Evolutionary conservation across 2,888 invertebrate genomes (phyloP).

Genomic region (Pecten maximus): DNA sequence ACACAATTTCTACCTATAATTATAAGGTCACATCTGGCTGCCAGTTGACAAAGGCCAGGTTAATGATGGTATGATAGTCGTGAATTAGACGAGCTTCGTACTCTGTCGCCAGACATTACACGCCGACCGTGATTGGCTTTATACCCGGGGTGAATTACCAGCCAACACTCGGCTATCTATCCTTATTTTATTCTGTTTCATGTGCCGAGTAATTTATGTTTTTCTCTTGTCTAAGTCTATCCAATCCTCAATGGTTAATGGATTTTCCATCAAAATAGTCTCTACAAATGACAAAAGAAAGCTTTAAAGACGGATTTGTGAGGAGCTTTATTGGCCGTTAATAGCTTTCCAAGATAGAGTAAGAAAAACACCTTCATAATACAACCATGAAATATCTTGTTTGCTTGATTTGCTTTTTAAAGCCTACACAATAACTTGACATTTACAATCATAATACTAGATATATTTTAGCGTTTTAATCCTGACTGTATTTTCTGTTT

Average conservation of each 20-base stretch:
- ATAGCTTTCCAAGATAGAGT: background rate
- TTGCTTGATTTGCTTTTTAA: background rate
- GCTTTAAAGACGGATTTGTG: constrained; percentile 7
- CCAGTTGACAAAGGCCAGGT: background rate
- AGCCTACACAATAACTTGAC: background rate
- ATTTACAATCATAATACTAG: background rate
- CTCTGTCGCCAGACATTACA: background rate
- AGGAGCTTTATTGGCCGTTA: background rate
- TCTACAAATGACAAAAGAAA: constrained; percentile 25
- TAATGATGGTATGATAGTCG: background rate
- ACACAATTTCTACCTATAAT: constrained; percentile 23
- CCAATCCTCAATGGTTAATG: background rate
- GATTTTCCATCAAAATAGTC: constrained; percentile 30
- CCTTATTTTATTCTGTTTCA: background rate
- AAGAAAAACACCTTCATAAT: background rate
- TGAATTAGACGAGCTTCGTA: background rate
- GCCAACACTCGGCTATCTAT: background rate
- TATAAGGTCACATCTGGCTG: constrained; percentile 19
- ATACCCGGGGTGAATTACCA: constrained; percentile 13
- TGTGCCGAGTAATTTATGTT: constrained; percentile 25
- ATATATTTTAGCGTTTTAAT: background rate
- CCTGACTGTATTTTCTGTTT: background rate
- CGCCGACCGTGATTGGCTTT: background rate
- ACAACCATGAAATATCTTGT: background rate
- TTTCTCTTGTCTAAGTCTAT: background rate